Evolutionary conservation across 2,888 invertebrate species (phyloP).

Genomic region (Microlaimidae sp.): DNA sequence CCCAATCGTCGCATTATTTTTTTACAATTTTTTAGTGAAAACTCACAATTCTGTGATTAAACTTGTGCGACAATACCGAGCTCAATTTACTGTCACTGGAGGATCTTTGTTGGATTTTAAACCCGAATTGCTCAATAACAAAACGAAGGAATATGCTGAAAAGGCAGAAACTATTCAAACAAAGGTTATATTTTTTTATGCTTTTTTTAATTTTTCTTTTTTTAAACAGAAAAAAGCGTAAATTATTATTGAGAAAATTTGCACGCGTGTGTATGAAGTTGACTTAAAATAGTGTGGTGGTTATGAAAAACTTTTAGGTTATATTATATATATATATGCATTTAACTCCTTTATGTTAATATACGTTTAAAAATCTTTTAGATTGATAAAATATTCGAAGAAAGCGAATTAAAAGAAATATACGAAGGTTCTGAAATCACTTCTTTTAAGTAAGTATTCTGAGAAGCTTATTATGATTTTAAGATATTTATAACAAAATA

Average conservation of each 20-base stretch:
- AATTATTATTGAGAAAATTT: too few species aligned
- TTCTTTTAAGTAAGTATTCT: background rate
- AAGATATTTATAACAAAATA: background rate
- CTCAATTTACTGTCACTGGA: background rate
- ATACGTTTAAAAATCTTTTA: background rate
- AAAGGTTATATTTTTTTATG: too few species aligned
- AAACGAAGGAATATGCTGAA: background rate
- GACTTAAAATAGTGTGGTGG: too few species aligned
- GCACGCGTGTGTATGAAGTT: too few species aligned
- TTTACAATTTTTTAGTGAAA: constrained; percentile 2
- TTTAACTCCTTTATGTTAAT: background rate
- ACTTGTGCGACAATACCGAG: background rate
- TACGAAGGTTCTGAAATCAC: constrained; percentile 5
- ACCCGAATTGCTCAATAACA: background rate
- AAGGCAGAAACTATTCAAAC: background rate
- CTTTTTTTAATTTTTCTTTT: too few species aligned
- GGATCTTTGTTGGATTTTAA: background rate
- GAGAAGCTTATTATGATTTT: too few species aligned
- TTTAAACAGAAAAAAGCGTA: too few species aligned
- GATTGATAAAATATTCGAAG: constrained; percentile 4
- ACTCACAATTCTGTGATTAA: background rate
- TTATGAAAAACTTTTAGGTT: too few species aligned
- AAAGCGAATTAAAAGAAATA: background rate
- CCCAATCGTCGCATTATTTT: too few species aligned
- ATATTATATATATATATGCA: background rate